Conservation (phyloP, 2,888 invertebrate species). For the Quadroppia sp. region DNA sequence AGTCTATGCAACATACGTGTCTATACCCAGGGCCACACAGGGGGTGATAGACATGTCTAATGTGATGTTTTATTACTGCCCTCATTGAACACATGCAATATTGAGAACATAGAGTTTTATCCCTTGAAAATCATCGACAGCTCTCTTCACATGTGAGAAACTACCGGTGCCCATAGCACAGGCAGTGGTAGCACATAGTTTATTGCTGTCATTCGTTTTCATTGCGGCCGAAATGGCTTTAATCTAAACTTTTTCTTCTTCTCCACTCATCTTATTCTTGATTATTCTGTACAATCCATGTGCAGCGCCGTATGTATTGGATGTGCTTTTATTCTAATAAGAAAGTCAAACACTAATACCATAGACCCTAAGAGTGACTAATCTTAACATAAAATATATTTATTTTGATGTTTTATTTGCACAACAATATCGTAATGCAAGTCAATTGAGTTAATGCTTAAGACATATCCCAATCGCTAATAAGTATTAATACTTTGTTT, state of each 20-base stretch:
- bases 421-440: conserved; percentile 1
- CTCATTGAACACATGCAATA: too few relatives aligned
- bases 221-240: neutral
- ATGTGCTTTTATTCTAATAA: neutral
- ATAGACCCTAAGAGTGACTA: neutral
- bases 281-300: neutral
- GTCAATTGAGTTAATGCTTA: conserved; percentile 27
- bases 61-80: too few relatives aligned
- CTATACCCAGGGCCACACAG: too few relatives aligned
- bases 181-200: neutral
- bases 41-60: too few relatives aligned
- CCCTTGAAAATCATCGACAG: too few relatives aligned
- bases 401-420: conserved; percentile 7
- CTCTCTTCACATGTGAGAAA: neutral
- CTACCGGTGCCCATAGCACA: neutral
- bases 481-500: conserved; percentile 29
- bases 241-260: conserved; percentile 10
- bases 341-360: conserved; percentile 14
- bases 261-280: neutral
- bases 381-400: neutral
- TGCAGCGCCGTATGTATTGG: neutral
- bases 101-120: too few relatives aligned
- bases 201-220: neutral
- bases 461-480: neutral
- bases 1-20: neutral